Percentiles rank a stretch among this genome's conserved stretches.
Conservation (phyloP, 2,888 invertebrate genomes). For the Geotrupes spiniger region DNA sequence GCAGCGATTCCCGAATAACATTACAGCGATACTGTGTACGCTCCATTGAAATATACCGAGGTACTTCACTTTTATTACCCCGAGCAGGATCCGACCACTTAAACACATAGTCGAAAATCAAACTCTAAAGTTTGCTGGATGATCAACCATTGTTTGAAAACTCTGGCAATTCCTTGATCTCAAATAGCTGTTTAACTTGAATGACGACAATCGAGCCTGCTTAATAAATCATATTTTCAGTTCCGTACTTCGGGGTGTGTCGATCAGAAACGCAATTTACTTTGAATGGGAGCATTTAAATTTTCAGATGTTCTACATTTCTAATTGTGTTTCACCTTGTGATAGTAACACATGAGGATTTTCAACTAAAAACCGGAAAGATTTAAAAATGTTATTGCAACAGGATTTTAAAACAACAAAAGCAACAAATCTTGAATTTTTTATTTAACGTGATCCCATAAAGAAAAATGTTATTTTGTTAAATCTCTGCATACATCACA, state of each 20-base stretch:
- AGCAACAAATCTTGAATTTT: too few species aligned
- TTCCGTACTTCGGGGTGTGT: slow-evolving; percentile 16
- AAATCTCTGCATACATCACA: too few species aligned
- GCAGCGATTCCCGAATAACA: slow-evolving; percentile 23
- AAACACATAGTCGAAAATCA: slow-evolving; percentile 23
- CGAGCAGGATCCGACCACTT: slow-evolving; percentile 20
- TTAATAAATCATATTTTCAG: slow-evolving; percentile 17
- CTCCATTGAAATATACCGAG: slow-evolving; percentile 30
- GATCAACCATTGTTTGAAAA: slow-evolving; percentile 4
- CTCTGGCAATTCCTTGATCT: not conserved
- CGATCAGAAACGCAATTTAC: slow-evolving; percentile 34
- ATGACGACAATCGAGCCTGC: slow-evolving; percentile 15
- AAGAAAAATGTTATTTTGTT: too few species aligned
- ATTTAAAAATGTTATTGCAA: too few species aligned
- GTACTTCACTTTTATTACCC: slow-evolving; percentile 29
- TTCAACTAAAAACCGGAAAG: too few species aligned
- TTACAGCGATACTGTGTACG: slow-evolving; percentile 26
- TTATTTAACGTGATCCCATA: too few species aligned
- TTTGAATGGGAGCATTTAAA: slow-evolving; percentile 38
- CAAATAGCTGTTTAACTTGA: not conserved
- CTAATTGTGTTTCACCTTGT: slow-evolving; percentile 12
- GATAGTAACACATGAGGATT: too few species aligned
- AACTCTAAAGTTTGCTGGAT: slow-evolving; percentile 12
- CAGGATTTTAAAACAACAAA: too few species aligned
- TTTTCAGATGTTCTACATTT: slow-evolving; percentile 35